Base-by-base conservation (phyloP, 2,797 vertebrate genomes). In the Bradypus variegatus region DNA sequence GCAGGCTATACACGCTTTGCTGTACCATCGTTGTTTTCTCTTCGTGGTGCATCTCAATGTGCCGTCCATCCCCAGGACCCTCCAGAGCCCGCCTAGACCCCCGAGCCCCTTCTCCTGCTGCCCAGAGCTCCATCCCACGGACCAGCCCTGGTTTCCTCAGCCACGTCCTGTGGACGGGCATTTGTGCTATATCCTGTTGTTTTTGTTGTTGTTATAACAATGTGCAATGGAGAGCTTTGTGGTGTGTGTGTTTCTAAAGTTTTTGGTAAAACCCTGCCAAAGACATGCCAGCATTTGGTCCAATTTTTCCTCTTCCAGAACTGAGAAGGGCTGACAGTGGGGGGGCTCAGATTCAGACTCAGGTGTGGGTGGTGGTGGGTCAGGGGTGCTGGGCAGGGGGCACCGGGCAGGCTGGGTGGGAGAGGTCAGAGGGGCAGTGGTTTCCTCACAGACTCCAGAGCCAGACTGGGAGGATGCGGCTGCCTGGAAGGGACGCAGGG, bases 1-100 rank as follows among this genome's bases (percentile, higher is more conserved):
- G 18, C n/a, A 6, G 31, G 12, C 33, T 21, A 0, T 1, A 8
- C 10, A 0, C 0, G 1, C 33, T 16, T 50, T 29, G 27, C 45
- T 5, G n/a, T 2, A 1, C 2, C 50, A 29, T 9, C 33, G 31
- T 64, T 31, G 3, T 2, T 6, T 19, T 18, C 25, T 16, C 8
- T 2, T 0, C 0, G 36, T 0, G 0, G 3, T 33, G 45, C 13
- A 3, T 14, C 76, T n/a, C 53, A 5, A 2, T 2, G 16, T 21
- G 2, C 25, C 0, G 29, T 3, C 1, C 29, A 6, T 27, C 38
- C 38, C 18, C 2, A 2, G 15, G 45, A 11, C 62, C 53, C 62
- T 4, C 25, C 18, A 21, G 48, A 41, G 3, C n/a, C 2, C 0
- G 9, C 2, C 1, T 10, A 0, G 45, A 10, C 31, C 2, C 1